Evolutionary conservation across 2,113 vertebrate genomes (phyloP).

Genomic region (Aphelocoma coerulescens): DNA sequence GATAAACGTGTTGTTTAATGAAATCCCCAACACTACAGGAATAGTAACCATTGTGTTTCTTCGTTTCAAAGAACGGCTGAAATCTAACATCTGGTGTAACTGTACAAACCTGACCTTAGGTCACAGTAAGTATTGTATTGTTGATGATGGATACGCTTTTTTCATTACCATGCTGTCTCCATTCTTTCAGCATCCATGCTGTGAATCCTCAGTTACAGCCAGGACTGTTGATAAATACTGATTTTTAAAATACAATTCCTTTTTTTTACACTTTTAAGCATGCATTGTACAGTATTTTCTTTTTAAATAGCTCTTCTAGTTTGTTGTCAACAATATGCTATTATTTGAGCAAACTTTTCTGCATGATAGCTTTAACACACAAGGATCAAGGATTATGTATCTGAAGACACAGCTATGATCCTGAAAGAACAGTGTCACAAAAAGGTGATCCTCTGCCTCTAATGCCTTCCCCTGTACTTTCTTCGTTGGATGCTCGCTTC

Average conservation of each 20-base stretch:
- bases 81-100: conserved; percentile 60
- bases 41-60: conserved; percentile 52
- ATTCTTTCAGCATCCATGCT: conserved; percentile 58
- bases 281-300: background rate
- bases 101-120: conserved; percentile 45
- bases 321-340: conserved; percentile 59
- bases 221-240: conserved; percentile 63
- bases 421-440: conserved; percentile 17
- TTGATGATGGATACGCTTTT: conserved; percentile 66
- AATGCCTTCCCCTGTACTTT: conserved; percentile 33
- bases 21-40: conserved; percentile 54
- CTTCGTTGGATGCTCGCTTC: background rate
- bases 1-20: conserved; percentile 62
- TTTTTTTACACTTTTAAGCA: background rate
- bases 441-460: background rate
- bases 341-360: conserved; percentile 50
- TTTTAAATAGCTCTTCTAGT: background rate
- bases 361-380: background rate
- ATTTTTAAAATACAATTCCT: conserved; percentile 7
- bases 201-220: conserved; percentile 40
- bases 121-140: conserved; percentile 57
- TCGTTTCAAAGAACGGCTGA: conserved; percentile 43
- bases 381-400: conserved; percentile 1
- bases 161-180: conserved; percentile 65
- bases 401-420: conserved; percentile 21